These are phyloP conservation scores for Stratiomys singularior DNA, from an alignment of 2,888 invertebrate genomes.

Conservation along the genomic window DNA sequence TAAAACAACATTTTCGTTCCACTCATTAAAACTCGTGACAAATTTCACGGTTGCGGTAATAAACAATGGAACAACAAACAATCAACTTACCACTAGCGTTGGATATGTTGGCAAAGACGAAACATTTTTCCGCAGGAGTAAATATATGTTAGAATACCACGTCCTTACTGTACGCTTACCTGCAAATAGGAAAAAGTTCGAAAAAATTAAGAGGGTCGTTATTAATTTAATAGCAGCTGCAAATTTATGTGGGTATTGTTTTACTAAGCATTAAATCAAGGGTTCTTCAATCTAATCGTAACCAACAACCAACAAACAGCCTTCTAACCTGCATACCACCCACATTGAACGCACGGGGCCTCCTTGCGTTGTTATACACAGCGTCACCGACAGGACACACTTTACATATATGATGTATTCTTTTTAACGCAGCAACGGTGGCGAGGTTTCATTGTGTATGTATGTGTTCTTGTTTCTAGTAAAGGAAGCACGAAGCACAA, in stretches of 20 bases:
- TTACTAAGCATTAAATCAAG: conserved; percentile 10
- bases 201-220: conserved; percentile 39
- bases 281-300: not conserved
- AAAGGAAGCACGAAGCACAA: not conserved
- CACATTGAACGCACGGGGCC: not conserved
- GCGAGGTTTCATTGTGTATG: too few species aligned
- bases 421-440: too few species aligned
- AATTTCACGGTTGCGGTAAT: conserved; percentile 15
- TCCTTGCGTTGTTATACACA: too few species aligned
- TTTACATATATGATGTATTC: too few species aligned
- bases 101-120: too few species aligned
- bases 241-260: conserved; percentile 17
- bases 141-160: not conserved
- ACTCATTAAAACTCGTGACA: not conserved
- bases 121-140: too few species aligned
- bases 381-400: too few species aligned
- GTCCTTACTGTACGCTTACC: conserved; percentile 18
- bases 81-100: conserved; percentile 24
- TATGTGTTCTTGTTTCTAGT: not conserved
- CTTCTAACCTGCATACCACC: too few species aligned
- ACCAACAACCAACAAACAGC: not conserved
- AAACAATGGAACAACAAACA: conserved; percentile 8
- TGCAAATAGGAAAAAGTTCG: not conserved
- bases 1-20: not conserved
- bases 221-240: conserved; percentile 39